Percentiles rank a stretch among this genome's conserved stretches.
Evolutionary conservation across 2,113 vertebrate species (phyloP).

Genomic region (Antennarius striatus): DNA sequence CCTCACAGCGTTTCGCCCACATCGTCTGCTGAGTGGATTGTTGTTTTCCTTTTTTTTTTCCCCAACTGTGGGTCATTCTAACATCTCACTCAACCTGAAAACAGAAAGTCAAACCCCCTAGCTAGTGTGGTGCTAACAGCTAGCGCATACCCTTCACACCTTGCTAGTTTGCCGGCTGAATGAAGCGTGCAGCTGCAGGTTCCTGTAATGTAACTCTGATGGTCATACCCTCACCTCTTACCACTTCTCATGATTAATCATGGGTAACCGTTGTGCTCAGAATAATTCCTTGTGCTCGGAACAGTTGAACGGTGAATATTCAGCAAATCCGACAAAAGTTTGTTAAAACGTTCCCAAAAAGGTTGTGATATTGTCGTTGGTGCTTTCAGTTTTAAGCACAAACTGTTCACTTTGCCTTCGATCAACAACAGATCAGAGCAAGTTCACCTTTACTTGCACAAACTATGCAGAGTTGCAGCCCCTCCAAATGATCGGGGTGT

Average conservation of each 20-base stretch:
- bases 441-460: conserved; percentile 57
- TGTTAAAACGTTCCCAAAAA: not conserved
- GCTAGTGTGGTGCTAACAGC: conserved; percentile 8
- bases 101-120: conserved; percentile 16
- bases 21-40: conserved; percentile 15
- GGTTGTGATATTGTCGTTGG: not conserved
- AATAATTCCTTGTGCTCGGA: conserved; percentile 17
- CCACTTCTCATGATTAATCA: conserved; percentile 59
- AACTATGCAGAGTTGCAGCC: conserved; percentile 45
- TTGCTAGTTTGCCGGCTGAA: conserved; percentile 25
- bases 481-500: conserved; percentile 55
- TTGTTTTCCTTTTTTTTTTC: conserved; percentile 26
- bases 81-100: conserved; percentile 48
- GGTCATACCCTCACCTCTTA: conserved; percentile 49
- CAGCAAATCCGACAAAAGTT: conserved; percentile 1
- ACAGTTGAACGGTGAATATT: conserved; percentile 8
- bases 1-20: conserved; percentile 8
- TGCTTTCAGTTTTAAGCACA: not conserved
- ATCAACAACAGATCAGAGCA: conserved; percentile 39
- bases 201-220: conserved; percentile 48
- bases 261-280: conserved; percentile 39
- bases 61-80: conserved; percentile 46
- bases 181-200: conserved; percentile 49
- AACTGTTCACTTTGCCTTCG: conserved; percentile 2
- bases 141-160: not conserved